Evolutionary conservation across 2,888 invertebrate genomes (phyloP), one percentile per base, ranked within the genome.

Genomic region (Sarcophaga caerulescens): DNA sequence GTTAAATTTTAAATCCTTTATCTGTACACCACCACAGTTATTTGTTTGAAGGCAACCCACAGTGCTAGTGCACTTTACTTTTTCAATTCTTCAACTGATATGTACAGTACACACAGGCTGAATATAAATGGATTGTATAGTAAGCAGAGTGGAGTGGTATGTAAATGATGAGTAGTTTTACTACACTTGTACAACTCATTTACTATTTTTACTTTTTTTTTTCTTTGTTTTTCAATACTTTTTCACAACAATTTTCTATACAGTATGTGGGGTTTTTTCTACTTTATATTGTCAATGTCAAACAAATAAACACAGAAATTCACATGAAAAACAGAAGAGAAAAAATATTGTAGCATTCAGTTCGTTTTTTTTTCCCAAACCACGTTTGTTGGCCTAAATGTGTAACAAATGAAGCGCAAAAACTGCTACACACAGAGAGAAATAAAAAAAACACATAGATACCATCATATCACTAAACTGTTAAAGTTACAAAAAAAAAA

Each of bases 201-300:
- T 65, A 25, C 70, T 47, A n/a, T 14, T 71, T 35, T 59, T 47
- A n/a, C 8, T 71, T 35, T 59, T 44, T 12, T 1, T 25, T 5
- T 12, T 74, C 44, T 45, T 73, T 69, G 23, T 59, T 17, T 60
- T 47, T 14, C 19, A 35, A 35, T 35, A 35, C 35, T 35, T 35
- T 35, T 35, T 35, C 35, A 35, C 35, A 35, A 17, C 25, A 8
- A 44, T 25, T 68, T 57, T 35, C 14, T 14, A 45, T 44, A n/a
- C 17, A 10, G 12, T 11, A 35, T 14, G 12, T 44, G 4, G 14
- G 12, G n/a, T 74, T 25, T 17, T 11, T 4, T 59, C 14, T 52
- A 45, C 45, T 77, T 57, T n/a, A 75, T 19, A 81, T 62, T 79
- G 74, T 82, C 81, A 85, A 79, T 85, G 85, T 79, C 85, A 85